Percentiles rank a stretch among this genome's conserved stretches.
These are phyloP conservation scores for Drosophila colorata DNA, from an alignment of 2,888 invertebrate species.

Conservation along the genomic window DNA sequence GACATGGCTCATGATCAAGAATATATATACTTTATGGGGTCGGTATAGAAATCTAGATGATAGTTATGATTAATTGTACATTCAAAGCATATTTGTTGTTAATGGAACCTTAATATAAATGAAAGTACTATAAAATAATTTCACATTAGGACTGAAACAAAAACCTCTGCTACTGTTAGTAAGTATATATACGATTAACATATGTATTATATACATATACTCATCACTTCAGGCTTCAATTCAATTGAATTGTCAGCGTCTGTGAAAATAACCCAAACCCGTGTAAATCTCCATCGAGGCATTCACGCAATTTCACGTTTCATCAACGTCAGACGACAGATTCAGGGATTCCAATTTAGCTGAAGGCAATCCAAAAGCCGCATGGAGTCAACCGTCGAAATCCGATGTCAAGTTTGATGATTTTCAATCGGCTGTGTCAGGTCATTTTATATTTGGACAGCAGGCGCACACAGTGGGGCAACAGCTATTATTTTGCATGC, in stretches of 20 bases:
- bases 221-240: background rate
- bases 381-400: constrained; percentile 11
- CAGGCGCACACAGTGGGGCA: constrained; percentile 24
- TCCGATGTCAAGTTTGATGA: constrained; percentile 27
- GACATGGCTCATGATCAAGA: too few species aligned
- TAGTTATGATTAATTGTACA: too few species aligned
- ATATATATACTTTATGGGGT: too few species aligned
- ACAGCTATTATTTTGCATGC: background rate
- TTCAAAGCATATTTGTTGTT: too few species aligned
- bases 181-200: too few species aligned
- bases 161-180: too few species aligned
- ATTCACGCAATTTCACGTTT: constrained; percentile 62
- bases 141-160: too few species aligned
- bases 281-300: constrained; percentile 21
- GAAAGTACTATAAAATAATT: too few species aligned
- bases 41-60: too few species aligned
- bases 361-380: constrained; percentile 24
- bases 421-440: constrained; percentile 20
- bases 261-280: constrained; percentile 16
- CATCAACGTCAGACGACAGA: constrained; percentile 54
- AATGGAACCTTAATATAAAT: too few species aligned
- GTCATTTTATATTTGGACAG: constrained; percentile 9
- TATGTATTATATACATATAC: background rate
- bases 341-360: constrained; percentile 25
- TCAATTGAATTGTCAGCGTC: constrained; percentile 39